Conservation (phyloP, 2,113 vertebrate species). For the Diadophis punctatus region DNA sequence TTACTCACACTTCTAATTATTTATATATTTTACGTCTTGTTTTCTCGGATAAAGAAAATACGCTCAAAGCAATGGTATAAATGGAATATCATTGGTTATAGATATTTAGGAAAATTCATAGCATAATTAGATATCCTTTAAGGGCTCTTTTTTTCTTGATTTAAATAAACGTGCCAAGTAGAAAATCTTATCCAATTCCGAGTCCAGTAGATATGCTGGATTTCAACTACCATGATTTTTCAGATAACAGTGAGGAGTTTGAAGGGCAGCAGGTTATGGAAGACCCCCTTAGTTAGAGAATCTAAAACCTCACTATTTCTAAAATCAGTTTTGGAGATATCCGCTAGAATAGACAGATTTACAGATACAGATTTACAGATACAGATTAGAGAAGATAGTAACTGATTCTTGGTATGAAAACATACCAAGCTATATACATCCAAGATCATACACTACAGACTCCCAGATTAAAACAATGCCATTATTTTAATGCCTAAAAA, state of each 20-base stretch:
- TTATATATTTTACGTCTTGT: background rate
- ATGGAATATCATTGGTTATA: background rate
- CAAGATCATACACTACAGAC: background rate
- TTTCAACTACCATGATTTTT: background rate
- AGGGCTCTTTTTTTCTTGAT: background rate
- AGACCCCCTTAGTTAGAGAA: background rate
- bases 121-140: background rate
- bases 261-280: background rate
- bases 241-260: background rate
- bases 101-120: background rate
- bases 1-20: background rate
- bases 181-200: background rate
- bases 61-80: background rate
- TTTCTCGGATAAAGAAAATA: background rate
- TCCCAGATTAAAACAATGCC: background rate
- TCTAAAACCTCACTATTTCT: background rate
- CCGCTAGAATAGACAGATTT: background rate
- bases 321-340: background rate
- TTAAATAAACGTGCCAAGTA: background rate
- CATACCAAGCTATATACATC: background rate
- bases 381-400: slow-evolving; percentile 24
- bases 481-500: background rate
- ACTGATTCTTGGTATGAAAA: background rate
- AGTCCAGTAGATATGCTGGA: background rate
- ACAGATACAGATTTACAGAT: background rate